These are phyloP conservation scores for Aspiorhynchus laticeps DNA, from an alignment of 2,113 vertebrate genomes.

Conservation along the genomic window DNA sequence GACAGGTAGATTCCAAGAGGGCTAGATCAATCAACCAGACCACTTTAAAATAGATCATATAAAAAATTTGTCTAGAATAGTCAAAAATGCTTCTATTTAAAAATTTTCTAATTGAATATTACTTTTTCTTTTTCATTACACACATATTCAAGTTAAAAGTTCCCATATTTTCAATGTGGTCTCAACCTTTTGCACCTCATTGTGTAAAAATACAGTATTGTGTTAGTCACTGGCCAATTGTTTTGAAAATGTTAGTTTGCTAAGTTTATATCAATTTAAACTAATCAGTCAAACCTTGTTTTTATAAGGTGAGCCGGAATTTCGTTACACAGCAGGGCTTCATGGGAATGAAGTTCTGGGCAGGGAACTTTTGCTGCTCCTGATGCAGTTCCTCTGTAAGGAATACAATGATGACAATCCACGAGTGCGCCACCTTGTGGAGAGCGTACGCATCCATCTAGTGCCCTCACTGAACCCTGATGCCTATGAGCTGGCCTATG, in stretches of 20 bases:
- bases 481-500: conserved; percentile 86
- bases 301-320: conserved; percentile 88
- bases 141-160: too few relatives aligned
- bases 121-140: too few relatives aligned
- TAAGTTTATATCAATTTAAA: background rate
- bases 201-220: background rate
- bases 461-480: conserved; percentile 94
- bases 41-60: too few relatives aligned
- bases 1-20: conserved; percentile 69
- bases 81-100: too few relatives aligned
- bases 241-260: background rate
- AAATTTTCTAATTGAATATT: too few relatives aligned
- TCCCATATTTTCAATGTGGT: too few relatives aligned
- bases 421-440: conserved; percentile 83
- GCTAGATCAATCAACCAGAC: too few relatives aligned
- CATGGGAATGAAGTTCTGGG: conserved; percentile 93
- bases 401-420: conserved; percentile 92
- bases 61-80: too few relatives aligned
- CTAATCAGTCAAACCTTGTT: background rate
- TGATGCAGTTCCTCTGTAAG: conserved; percentile 97
- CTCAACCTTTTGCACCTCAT: background rate
- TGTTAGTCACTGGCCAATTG: background rate
- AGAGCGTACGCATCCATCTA: conserved; percentile 89
- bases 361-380: conserved; percentile 89
- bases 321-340: conserved; percentile 91